Evolutionary conservation across 64 coral and sea anemone genomes (phyloP).

Genomic region (Pocillopora damicornis): DNA sequence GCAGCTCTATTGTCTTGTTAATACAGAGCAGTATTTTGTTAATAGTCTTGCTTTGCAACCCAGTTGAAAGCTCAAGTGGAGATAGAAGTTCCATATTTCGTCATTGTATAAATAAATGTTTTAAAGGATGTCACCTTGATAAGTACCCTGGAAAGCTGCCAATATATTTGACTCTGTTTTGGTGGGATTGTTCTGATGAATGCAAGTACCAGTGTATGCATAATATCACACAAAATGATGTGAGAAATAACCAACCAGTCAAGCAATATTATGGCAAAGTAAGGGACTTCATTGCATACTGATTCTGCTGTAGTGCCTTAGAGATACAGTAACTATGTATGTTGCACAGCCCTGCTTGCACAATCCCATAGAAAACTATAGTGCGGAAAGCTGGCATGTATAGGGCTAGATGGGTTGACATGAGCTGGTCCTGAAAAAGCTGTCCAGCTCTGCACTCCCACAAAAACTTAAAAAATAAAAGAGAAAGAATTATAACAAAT

Average conservation of each 20-base stretch:
- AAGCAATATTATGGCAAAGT: conserved; percentile 99
- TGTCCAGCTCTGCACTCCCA: too few species aligned
- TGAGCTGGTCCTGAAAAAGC: too few species aligned
- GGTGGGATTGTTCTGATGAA: conserved; percentile 86
- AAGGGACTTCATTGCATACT: not conserved
- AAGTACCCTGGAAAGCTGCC: conserved; percentile 81
- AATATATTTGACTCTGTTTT: conserved; percentile 66
- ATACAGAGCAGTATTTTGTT: not conserved
- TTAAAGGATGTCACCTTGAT: conserved; percentile 36
- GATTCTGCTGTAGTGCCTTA: not conserved
- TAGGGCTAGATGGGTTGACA: too few species aligned
- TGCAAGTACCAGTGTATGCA: conserved; percentile 99
- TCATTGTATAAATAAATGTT: conserved; percentile 55
- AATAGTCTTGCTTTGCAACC: not conserved
- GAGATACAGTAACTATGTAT: too few species aligned
- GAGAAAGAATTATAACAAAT: too few species aligned
- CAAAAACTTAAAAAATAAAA: too few species aligned
- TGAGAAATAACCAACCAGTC: conserved; percentile 37
- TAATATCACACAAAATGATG: conserved; percentile 52
- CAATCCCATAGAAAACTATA: too few species aligned
- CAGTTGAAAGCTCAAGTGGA: conserved; percentile 51
- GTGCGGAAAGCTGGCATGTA: too few species aligned
- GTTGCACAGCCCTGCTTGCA: too few species aligned
- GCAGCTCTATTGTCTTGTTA: not conserved
- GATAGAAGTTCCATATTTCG: conserved; percentile 65